Percentiles rank a stretch among this genome's conserved stretches.
Evolutionary conservation across 2,888 invertebrate genomes (phyloP).

Genomic region (Lithophane socia): DNA sequence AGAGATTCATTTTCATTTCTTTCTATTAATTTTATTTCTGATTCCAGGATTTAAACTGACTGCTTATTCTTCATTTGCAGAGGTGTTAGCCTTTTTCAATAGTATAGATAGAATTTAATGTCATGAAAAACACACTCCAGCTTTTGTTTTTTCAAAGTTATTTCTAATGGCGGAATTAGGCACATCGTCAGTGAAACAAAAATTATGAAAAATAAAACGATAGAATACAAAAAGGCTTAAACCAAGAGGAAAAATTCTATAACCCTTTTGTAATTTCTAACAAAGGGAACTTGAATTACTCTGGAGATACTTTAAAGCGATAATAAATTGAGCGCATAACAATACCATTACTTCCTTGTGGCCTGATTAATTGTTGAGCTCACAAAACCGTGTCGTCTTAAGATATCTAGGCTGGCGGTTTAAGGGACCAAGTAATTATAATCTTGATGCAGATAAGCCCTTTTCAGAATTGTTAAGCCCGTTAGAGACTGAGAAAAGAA

Average conservation of each 20-base stretch:
- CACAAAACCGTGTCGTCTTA: conserved; percentile 60
- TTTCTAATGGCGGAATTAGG: neutral
- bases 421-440: conserved; percentile 57
- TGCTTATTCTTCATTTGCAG: too few relatives aligned
- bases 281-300: conserved; percentile 75
- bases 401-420: conserved; percentile 49
- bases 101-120: too few relatives aligned
- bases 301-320: conserved; percentile 72
- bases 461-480: conserved; percentile 45
- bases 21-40: too few relatives aligned
- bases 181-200: conserved; percentile 37
- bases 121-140: too few relatives aligned
- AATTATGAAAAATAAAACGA: conserved; percentile 42
- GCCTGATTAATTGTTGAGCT: conserved; percentile 72
- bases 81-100: too few relatives aligned
- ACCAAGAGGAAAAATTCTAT: conserved; percentile 65
- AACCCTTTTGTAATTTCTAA: conserved; percentile 76
- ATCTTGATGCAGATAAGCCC: conserved; percentile 58
- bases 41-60: too few relatives aligned
- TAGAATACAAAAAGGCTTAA: conserved; percentile 44
- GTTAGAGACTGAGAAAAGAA: conserved; percentile 12
- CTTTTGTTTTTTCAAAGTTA: neutral
- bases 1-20: too few relatives aligned
- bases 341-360: conserved; percentile 72
- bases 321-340: conserved; percentile 78